Conservation (phyloP, 2,888 invertebrate genomes). For the Metacarcinus magister region DNA sequence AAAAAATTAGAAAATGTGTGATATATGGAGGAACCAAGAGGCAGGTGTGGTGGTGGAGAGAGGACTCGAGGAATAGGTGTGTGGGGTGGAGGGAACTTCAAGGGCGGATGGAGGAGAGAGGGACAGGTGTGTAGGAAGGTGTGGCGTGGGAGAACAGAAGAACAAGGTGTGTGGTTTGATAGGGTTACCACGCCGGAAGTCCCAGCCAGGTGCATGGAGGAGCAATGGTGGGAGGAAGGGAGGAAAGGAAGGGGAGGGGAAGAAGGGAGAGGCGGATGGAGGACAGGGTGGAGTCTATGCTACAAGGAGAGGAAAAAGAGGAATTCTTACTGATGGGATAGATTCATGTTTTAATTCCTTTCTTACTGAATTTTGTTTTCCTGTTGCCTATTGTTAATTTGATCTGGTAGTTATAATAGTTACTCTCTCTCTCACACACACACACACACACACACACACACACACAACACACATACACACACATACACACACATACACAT, state of each 20-base stretch:
- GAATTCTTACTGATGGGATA: background rate
- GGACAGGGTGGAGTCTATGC: background rate
- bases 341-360: background rate
- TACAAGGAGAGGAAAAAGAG: background rate
- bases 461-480: background rate
- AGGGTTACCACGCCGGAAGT: slow-evolving; percentile 45
- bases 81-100: background rate
- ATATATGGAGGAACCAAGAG: background rate
- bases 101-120: background rate
- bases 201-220: slow-evolving; percentile 42
- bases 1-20: background rate
- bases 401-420: background rate
- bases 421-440: slow-evolving; percentile 8
- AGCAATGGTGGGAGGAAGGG: background rate
- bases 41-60: background rate
- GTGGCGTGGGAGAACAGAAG: background rate
- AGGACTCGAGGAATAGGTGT: background rate
- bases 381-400: background rate
- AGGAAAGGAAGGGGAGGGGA: background rate
- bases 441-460: background rate
- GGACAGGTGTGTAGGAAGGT: slow-evolving; percentile 34
- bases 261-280: background rate
- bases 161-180: background rate
- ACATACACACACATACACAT: background rate
- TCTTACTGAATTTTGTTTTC: background rate